phyloP scores from a whole-genome alignment of 2,113 vertebrate species.

The Phaethon lepturus region DNA sequence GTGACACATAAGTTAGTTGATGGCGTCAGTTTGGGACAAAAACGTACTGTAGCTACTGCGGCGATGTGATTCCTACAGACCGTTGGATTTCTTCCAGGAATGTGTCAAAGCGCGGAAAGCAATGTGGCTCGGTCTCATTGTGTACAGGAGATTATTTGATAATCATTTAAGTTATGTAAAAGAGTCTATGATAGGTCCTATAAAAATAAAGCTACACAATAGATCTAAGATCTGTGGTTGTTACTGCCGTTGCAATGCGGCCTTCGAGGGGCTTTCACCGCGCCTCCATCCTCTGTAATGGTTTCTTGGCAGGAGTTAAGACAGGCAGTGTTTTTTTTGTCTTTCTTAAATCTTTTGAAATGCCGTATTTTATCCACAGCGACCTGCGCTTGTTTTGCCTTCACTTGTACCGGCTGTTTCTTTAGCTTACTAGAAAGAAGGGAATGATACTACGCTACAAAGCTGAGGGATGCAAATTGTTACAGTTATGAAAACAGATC shows the following conservation, averaged over 20 bases:
- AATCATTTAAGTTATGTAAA: constrained; percentile 72
- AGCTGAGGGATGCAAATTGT: constrained; percentile 14
- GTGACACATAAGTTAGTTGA: background rate
- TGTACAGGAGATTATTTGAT: constrained; percentile 68
- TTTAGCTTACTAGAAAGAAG: background rate
- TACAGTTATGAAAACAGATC: constrained; percentile 54
- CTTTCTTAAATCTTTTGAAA: constrained; percentile 23
- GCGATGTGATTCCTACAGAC: background rate
- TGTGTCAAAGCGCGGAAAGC: constrained; percentile 15
- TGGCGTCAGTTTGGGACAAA: background rate
- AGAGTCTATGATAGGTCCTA: constrained; percentile 59
- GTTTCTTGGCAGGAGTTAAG: constrained; percentile 54
- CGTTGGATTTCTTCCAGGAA: constrained; percentile 49
- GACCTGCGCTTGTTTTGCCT: background rate
- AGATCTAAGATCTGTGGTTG: background rate
- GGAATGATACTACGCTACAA: background rate
- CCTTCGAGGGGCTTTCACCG: background rate
- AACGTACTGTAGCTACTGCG: background rate
- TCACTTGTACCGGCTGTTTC: constrained; percentile 10
- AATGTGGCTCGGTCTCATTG: background rate
- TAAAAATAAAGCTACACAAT: constrained; percentile 53
- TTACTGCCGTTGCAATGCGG: background rate
- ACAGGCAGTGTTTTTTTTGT: background rate
- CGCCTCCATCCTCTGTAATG: background rate
- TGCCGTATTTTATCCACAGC: background rate